Base-by-base conservation (phyloP, 2,888 invertebrate genomes). In the Gnatocerus cornutus region DNA sequence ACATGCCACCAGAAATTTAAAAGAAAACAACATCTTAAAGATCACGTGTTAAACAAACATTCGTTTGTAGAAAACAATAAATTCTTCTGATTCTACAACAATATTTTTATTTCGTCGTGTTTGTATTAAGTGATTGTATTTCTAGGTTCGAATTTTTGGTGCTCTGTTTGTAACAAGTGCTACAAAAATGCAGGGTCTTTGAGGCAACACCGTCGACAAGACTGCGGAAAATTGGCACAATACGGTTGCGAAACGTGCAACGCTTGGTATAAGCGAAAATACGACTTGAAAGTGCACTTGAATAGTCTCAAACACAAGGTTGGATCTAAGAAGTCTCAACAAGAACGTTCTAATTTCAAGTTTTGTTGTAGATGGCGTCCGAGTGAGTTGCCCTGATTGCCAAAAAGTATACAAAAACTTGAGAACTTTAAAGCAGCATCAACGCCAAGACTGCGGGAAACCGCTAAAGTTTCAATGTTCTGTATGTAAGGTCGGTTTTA, bases 121-220 rank as follows among this genome's bases (percentile, higher is more conserved):
- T 2, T n/a, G 7, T n/a, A 33, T 33, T 33, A 33, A 33, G 33
- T 33, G 1, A 21, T n/a, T 41, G 41, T 41, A 5, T 45, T 61
- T 62, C 13, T 50, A 62, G 62, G 48, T 62, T 1, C 14, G 9
- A 48, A 53, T 30, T 30, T 33, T 33, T 16, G 29, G 10, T 73
- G 71, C 37, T 61, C 67, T 0, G 55, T 50, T 6, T 75, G 76
- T 52, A 50, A 66, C 29, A 85, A 88, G 74, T 82, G 82, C 76
- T 88, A 88, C 84, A 88, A 87, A 83, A 87, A 87, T 75, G 86
- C 87, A 79, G 86, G 86, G 83, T 87, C 87, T 82, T 86, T 90
- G 41, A 87, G 88, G 80, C 86, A 89, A 8, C 91, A 91, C 83
- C 87, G 88, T 75, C 88, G 89, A 83, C 89, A 88, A 8, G 72